Base-by-base conservation (phyloP, 2,797 vertebrate genomes). In the Thalassophryne amazonica region DNA sequence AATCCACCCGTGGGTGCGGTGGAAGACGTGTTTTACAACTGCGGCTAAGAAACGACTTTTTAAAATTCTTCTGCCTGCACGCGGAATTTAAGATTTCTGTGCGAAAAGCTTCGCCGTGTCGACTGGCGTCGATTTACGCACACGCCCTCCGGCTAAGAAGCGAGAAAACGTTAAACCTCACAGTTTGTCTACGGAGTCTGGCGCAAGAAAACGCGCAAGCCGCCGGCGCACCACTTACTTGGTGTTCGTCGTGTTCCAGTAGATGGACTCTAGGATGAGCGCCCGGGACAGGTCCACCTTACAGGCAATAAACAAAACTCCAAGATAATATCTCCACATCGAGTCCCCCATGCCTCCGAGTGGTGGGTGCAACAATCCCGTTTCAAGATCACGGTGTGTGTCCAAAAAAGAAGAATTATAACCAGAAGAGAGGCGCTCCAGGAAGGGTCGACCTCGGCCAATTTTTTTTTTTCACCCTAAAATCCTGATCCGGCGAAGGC, bases 221-320 rank as follows among this genome's bases (percentile, higher is more conserved):
- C n/a, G n/a, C 8, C 3, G 27, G 15, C 5, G 42, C 20, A 27
- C 13, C 51, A 86, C 95, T 95, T 93, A 99, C 97, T 96, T 98
- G 90, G 92, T 93, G 84, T 99, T 99, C 66, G 96, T 98, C 60
- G 96, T 97, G 93, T 98, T 99, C 97, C 97, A 99, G 83, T 98
- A 98, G 78, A 99, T 97, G 76, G 96, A 96, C 68, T 98, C 96
- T 84, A 99, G 88, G 79, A 98, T 94, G 84, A 94, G 85, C 71
- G 94, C 93, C 58, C 94, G 92, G 83, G 94, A 93, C 80, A 95
- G 78, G 63, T 93, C 92, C 91, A 94, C 91, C 90, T 93, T 91
- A 89, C 94, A 94, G 78, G 93, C 91, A 81, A 97, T 89, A 88
- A 97, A 88, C 86, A 92, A 84, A 90, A 95, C 88, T 89, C 94